Evolutionary conservation across 2,797 vertebrate genomes (phyloP), one percentile per base, ranked within the genome.

Genomic region (Periophthalmus magnuspinnatus): DNA sequence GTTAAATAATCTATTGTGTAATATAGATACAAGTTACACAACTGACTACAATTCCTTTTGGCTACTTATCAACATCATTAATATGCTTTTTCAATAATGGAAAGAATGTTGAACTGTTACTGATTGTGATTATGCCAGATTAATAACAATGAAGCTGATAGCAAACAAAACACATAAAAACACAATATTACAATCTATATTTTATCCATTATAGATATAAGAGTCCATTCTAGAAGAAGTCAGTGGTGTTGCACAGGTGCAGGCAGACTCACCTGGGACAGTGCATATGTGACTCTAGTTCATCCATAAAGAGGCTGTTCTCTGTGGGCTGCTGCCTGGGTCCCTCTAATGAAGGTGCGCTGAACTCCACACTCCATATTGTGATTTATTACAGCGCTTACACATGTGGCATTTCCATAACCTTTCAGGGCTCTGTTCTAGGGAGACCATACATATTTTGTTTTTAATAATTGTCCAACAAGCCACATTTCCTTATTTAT

Each of bases 331-430:
- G 8, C 41, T 10, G 55, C 13, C 70, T 58, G 57, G 61, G 70
- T 68, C 38, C 59, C 17, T 16, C 22, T 34, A 74, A 77, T 50
- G 38, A 73, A 57, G 60, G 63, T 60, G 67, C 58, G 48, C 67
- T 70, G 58, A 54, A 72, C 69, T 69, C 55, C 57, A 72, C 57
- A 66, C 55, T 57, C 68, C 57, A 9, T 66, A 58, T 55, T 9
- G 28, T 84, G 78, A 85, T 80, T 81, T 71, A 79, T 81, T 65
- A 58, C 6, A 65, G 21, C 17, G 0, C 6, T 57, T 67, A 82
- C 66, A 62, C 41, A 33, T 71, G 63, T 76, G 67, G 59, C 61
- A 78, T 83, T 86, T 86, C 45, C 55, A 59, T 61, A 78, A 83
- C 81, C 79, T 82, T 83, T 79, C 41, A 67, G 24, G 59, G 13